Base-by-base conservation (phyloP, 2,888 invertebrate genomes). In the Torymus aiolomorphi region DNA sequence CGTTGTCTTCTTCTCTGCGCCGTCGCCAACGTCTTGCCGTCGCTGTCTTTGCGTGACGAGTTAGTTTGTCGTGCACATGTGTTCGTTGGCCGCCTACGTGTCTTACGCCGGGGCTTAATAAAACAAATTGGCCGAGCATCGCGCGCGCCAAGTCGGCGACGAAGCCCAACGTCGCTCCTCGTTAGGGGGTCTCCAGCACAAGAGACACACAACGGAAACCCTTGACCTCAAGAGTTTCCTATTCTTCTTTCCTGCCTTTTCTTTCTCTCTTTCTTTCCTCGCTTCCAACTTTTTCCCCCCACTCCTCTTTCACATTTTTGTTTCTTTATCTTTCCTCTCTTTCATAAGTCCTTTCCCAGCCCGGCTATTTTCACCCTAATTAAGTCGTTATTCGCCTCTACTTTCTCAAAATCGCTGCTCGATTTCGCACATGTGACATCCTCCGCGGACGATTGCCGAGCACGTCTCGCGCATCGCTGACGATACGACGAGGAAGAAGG, bases 71-170 rank as follows among this genome's bases (percentile, higher is more conserved):
- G 42, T 42, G 42, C 42, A 8, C 42, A 42, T 42, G 42, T 42
- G 42, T 42, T 5, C 42, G 42, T 10, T 42, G n/a, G n/a, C 16
- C 74, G 65, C 74, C 74, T 31, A 74, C 74, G 65, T 31, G 42
- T 42, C 8, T 42, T 42, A 42, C 42, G 42, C 42, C 52, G 5
- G 49, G 63, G 20, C 70, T 72, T 78, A 72, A 78, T 67, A 66
- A 78, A 61, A 78, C 73, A 78, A 78, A 78, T 77, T 77, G 70
- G 70, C 70, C 49, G 59, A 31, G 71, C 69, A 69, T 42, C 62
- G 52, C 52, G 66, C 20, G 65, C 63, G 59, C 61, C 61, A 62
- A 49, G 24, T 18, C 59, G 71, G 49, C 59, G 71, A 13, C 49
- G 71, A 42, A 42, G 4, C 24, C 24, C 24, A 11, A 61, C 24